phyloP scores from a whole-genome alignment of 2,797 vertebrate species.

The Chromobotia macracanthus region DNA sequence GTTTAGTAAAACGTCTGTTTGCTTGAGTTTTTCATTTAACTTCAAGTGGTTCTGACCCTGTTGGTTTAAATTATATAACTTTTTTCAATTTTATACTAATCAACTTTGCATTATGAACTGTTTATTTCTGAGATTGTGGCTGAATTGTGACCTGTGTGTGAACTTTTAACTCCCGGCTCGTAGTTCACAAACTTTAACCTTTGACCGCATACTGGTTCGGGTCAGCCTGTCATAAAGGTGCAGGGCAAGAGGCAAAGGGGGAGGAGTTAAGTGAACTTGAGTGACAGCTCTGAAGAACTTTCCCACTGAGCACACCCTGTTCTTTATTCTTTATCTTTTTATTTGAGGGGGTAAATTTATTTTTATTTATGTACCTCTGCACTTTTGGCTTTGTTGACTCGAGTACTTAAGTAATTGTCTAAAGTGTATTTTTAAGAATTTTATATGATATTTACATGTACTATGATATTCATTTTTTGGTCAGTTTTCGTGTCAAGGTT shows the following conservation, averaged over 20 bases:
- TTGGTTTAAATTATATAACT: slow-evolving; percentile 60
- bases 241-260: slow-evolving; percentile 52
- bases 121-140: slow-evolving; percentile 53
- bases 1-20: neutral
- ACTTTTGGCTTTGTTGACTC: slow-evolving; percentile 86
- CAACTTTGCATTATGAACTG: slow-evolving; percentile 10
- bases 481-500: slow-evolving; percentile 65
- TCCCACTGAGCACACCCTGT: slow-evolving; percentile 61
- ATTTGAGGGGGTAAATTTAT: slow-evolving; percentile 58
- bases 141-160: slow-evolving; percentile 56
- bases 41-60: slow-evolving; percentile 57
- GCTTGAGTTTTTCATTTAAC: slow-evolving; percentile 47
- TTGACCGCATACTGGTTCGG: slow-evolving; percentile 74
- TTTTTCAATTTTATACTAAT: slow-evolving; percentile 8
- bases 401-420: slow-evolving; percentile 84
- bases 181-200: slow-evolving; percentile 80
- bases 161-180: slow-evolving; percentile 72
- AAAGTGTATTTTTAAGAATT: slow-evolving; percentile 86
- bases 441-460: slow-evolving; percentile 88
- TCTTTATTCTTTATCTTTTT: slow-evolving; percentile 26
- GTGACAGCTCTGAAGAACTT: slow-evolving; percentile 58
- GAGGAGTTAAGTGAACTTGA: slow-evolving; percentile 52
- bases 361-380: slow-evolving; percentile 85
- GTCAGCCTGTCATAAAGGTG: slow-evolving; percentile 64
- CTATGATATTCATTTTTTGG: slow-evolving; percentile 75